These are phyloP conservation scores for Chrysina gloriosa DNA, from an alignment of 2,888 invertebrate genomes.

Conservation along the genomic window DNA sequence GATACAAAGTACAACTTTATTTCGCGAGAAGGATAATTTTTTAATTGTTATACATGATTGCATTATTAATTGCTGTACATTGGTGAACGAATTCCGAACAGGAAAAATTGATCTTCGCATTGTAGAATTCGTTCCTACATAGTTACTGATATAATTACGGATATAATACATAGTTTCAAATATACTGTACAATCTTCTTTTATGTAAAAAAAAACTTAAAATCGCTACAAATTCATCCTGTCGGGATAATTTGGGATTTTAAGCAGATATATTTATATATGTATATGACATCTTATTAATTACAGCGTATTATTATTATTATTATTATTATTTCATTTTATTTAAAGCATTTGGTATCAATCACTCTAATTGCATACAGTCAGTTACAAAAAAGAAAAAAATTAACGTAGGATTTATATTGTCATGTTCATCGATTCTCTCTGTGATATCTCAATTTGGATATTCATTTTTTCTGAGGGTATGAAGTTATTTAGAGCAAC, in stretches of 20 bases:
- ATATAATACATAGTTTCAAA: conserved; percentile 18
- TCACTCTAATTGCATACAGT: neutral
- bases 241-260: conserved; percentile 19
- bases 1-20: neutral
- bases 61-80: conserved; percentile 43
- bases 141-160: neutral
- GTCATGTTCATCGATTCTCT: neutral
- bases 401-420: neutral
- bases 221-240: conserved; percentile 17
- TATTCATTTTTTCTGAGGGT: no score
- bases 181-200: conserved; percentile 29
- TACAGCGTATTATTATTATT: conserved; percentile 1
- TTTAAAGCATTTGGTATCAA: conserved; percentile 18
- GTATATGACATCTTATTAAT: conserved; percentile 25
- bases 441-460: no score
- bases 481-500: no score
- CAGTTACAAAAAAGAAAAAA: conserved; percentile 10
- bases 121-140: neutral
- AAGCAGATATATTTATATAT: conserved; percentile 33
- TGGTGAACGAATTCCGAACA: neutral
- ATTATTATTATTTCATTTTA: neutral
- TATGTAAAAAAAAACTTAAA: conserved; percentile 33
- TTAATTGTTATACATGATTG: conserved; percentile 35
- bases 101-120: neutral
- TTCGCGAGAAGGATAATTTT: no score